A percentile compares a stretch with the other conserved stretches of the same genome.
phyloP scores from a whole-genome alignment of 1,140 invertebrate genomes.

The Diplogasteroides magnus region DNA sequence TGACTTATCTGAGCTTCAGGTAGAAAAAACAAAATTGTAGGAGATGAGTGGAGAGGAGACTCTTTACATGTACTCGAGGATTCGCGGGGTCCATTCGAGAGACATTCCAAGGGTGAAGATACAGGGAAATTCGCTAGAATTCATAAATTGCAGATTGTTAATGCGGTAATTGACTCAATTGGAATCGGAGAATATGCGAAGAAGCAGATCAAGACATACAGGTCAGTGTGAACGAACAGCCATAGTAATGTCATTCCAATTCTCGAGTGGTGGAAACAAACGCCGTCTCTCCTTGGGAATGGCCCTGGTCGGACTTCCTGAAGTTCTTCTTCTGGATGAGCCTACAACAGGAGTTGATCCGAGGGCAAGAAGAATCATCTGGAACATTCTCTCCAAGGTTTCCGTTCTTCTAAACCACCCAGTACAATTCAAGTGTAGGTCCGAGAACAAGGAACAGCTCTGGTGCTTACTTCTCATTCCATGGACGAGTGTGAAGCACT shows the following conservation, averaged over 20 bases:
- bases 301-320: constrained; percentile 10
- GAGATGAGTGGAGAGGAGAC: constrained; percentile 75
- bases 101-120: constrained; percentile 26
- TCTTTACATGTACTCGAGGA: constrained; percentile 61
- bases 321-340: constrained; percentile 62
- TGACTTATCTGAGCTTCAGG: neutral
- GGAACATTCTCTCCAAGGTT: constrained; percentile 55
- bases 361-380: constrained; percentile 60
- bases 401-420: neutral
- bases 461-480: constrained; percentile 48
- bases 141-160: constrained; percentile 1
- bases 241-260: too few species aligned
- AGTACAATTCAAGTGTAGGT: neutral
- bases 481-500: constrained; percentile 54
- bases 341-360: constrained; percentile 64
- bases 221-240: constrained; percentile 17
- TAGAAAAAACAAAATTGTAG: neutral
- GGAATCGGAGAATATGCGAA: constrained; percentile 28
- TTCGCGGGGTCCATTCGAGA: constrained; percentile 37
- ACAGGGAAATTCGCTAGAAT: neutral
- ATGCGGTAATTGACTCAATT: constrained; percentile 25
- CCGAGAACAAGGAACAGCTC: constrained; percentile 2
- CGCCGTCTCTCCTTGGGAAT: neutral
- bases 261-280: constrained; percentile 27
- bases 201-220: constrained; percentile 27